Conservation (phyloP, 2,888 invertebrate genomes). For the Augochlorella aurata region DNA sequence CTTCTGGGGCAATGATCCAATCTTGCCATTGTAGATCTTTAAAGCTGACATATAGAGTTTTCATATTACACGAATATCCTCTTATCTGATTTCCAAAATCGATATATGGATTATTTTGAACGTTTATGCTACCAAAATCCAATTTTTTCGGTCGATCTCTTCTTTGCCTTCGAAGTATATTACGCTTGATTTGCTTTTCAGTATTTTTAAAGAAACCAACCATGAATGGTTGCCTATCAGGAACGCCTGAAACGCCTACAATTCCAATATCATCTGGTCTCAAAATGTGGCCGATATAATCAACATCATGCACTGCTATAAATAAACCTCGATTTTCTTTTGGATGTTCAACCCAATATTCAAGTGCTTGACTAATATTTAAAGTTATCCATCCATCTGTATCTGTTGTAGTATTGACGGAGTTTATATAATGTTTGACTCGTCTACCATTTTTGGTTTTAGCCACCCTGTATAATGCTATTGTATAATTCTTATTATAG, state of each 20-base stretch:
- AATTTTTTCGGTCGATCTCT: neutral
- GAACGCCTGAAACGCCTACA: slow-evolving; percentile 87
- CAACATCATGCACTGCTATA: slow-evolving; percentile 85
- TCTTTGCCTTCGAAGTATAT: slow-evolving; percentile 40
- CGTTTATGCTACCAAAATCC: slow-evolving; percentile 17
- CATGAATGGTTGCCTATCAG: slow-evolving; percentile 93
- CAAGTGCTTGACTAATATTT: slow-evolving; percentile 89
- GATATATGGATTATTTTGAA: slow-evolving; percentile 76
- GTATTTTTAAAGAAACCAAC: slow-evolving; percentile 91
- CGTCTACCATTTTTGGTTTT: slow-evolving; percentile 85
- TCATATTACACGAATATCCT: slow-evolving; percentile 90
- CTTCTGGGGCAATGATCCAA: slow-evolving; percentile 97
- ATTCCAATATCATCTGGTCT: slow-evolving; percentile 92
- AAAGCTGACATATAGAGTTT: slow-evolving; percentile 94
- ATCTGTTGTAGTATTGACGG: slow-evolving; percentile 87
- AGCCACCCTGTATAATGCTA: slow-evolving; percentile 85
- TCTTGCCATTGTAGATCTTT: slow-evolving; percentile 93
- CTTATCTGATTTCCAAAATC: slow-evolving; percentile 50
- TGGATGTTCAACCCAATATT: slow-evolving; percentile 89
- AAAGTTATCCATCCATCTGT: slow-evolving; percentile 92
- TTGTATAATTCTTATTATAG: slow-evolving; percentile 83
- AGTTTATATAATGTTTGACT: slow-evolving; percentile 87
- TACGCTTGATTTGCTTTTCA: slow-evolving; percentile 83
- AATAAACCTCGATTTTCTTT: slow-evolving; percentile 92
- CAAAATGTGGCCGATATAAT: slow-evolving; percentile 86